Base-by-base conservation (phyloP, 2,113 vertebrate genomes). In the Gallinago paraguaiae region DNA sequence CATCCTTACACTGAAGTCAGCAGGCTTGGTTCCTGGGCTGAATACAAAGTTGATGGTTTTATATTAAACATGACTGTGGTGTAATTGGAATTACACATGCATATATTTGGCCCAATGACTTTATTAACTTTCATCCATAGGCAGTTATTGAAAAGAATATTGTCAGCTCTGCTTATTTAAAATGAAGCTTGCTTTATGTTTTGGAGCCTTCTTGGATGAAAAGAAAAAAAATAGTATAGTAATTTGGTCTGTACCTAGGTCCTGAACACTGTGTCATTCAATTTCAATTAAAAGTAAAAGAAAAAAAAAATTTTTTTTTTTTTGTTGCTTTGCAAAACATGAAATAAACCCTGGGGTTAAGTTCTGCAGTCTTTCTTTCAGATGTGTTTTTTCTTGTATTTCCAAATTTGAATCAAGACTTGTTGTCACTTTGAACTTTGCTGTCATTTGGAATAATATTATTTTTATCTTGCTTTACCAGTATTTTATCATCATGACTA, bases 51-150 rank as follows among this genome's bases (percentile, higher is more conserved):
- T 75, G 65, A 81, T 56, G 41, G 35, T 39, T 92, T 95, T 95
- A 86, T 94, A 93, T 75, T 92, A 91, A 86, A 95, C 61, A 86
- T 65, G 77, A 69, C 67, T 95, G 53, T 78, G 24, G 43, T 84
- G 65, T 84, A 95, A 95, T 75, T 95, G 70, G 81, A 93, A 91
- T 93, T 95, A 84, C 70, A 75, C 60, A 39, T 81, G 83, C 72
- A 86, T 92, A 89, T 79, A 84, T 97, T 92, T 95, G 86, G 56
- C 77, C 83, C 81, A 85, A 89, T 91, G 86, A 93, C 93, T 94
- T 95, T 87, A 96, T 95, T 89, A 93, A 76, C 70, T 90, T 92
- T 92, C 86, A 87, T 93, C 84, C 48, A 84, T 75, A 90, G 35
- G 45, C 89, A 87, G 57, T 72, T 93, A 82, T 91, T 93, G 75